Percentiles rank a stretch among this genome's conserved stretches.
These are phyloP conservation scores for Lates calcarifer DNA, from an alignment of 2,113 vertebrate species.

Conservation along the genomic window DNA sequence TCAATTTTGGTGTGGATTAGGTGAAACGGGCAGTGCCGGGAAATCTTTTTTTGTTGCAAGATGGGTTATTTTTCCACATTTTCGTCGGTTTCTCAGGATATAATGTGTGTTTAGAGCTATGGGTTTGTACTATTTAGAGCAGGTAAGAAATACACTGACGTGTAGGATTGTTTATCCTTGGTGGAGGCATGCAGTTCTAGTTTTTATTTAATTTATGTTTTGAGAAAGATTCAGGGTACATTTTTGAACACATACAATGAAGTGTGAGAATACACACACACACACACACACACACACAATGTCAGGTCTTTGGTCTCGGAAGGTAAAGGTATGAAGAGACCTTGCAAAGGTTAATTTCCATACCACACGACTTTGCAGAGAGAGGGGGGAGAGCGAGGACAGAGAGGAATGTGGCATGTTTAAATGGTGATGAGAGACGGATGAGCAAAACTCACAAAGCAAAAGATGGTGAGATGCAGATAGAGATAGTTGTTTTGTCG, in stretches of 20 bases:
- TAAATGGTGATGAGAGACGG: background rate
- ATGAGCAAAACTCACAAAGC: constrained; percentile 4
- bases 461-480: constrained; percentile 7
- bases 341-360: constrained; percentile 37
- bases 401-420: background rate
- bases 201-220: background rate
- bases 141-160: too few relatives aligned
- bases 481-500: constrained; percentile 25
- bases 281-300: background rate
- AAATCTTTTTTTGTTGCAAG: too few relatives aligned
- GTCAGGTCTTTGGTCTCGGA: constrained; percentile 39
- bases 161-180: too few relatives aligned
- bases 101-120: too few relatives aligned
- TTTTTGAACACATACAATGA: background rate
- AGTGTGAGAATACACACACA: background rate
- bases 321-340: constrained; percentile 20
- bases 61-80: too few relatives aligned
- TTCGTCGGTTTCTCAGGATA: too few relatives aligned
- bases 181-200: too few relatives aligned
- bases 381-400: background rate
- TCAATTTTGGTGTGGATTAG: too few relatives aligned
- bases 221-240: background rate
- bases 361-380: background rate
- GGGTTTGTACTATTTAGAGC: too few relatives aligned
- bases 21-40: too few relatives aligned